These are phyloP conservation scores for Misgurnus mizolepis DNA, from an alignment of 2,113 vertebrate genomes.

Conservation along the genomic window DNA sequence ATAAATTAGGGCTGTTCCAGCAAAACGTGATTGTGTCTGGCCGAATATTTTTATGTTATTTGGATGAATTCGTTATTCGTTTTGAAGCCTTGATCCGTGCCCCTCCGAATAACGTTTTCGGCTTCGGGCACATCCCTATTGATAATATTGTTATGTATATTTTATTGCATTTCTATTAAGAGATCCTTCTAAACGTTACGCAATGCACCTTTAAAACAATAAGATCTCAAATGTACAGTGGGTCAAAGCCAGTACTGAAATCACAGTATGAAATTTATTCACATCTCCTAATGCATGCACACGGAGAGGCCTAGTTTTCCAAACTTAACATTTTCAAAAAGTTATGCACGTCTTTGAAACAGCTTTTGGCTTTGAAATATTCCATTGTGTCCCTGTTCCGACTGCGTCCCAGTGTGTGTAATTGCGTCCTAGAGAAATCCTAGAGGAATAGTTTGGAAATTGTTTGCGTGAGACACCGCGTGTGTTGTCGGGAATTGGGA, in stretches of 20 bases:
- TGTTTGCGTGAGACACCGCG: slow-evolving; percentile 35
- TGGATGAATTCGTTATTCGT: no score
- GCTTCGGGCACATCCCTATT: no score
- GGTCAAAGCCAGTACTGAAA: slow-evolving; percentile 22
- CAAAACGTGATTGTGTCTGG: no score
- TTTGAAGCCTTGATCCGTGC: no score
- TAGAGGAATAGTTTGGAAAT: slow-evolving; percentile 42
- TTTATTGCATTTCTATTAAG: no score
- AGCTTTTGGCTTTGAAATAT: slow-evolving; percentile 37
- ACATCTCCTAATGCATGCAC: slow-evolving; percentile 23
- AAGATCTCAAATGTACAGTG: neutral
- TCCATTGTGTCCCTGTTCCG: slow-evolving; percentile 31
- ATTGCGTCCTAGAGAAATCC: slow-evolving; percentile 18
- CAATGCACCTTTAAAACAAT: slow-evolving; percentile 35
- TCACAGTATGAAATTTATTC: slow-evolving; percentile 15
- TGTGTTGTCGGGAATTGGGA: slow-evolving; percentile 33
- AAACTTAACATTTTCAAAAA: slow-evolving; percentile 57
- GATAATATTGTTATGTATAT: no score
- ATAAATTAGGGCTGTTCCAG: no score
- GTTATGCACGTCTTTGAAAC: slow-evolving; percentile 64
- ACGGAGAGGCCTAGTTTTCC: slow-evolving; percentile 49
- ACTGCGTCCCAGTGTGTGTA: slow-evolving; percentile 7
- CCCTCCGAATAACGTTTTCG: no score
- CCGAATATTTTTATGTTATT: no score
- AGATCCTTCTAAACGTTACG: no score